Conservation (phyloP, 30 jellyfish, hydroid and myxozoan species). For the Hydractinia symbiolongicarpus region DNA sequence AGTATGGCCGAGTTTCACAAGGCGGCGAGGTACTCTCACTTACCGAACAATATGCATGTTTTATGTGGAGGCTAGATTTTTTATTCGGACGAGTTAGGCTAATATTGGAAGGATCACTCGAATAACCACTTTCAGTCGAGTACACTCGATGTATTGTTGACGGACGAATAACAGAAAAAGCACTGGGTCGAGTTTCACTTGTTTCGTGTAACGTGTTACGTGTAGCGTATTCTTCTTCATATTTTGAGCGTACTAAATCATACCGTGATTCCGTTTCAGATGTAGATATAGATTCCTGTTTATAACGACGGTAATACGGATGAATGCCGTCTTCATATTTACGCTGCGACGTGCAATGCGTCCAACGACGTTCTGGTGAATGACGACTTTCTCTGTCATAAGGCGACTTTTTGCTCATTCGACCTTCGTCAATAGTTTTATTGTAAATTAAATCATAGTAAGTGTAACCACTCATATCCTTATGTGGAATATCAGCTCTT, state of each 20-base stretch:
- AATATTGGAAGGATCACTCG: conserved; percentile 18
- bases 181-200: neutral
- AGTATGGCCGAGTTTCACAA: neutral
- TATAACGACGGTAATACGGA: neutral
- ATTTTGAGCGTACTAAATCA: neutral
- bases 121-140: conserved; percentile 5
- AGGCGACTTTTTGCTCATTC: neutral
- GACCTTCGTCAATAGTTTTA: too few relatives aligned
- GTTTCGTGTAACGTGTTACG: neutral
- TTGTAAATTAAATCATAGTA: too few relatives aligned
- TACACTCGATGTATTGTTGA: neutral
- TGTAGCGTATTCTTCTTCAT: neutral
- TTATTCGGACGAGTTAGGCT: neutral
- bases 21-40: neutral
- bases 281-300: neutral
- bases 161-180: conserved; percentile 1
- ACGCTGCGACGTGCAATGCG: neutral
- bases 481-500: neutral
- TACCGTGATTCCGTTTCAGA: neutral
- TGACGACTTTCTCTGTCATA: neutral
- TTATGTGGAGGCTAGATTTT: neutral
- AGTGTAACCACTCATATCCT: neutral
- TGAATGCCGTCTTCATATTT: neutral
- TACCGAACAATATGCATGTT: neutral
- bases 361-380: neutral